These are phyloP conservation scores for Agrochola lota DNA, from an alignment of 2,888 invertebrate species.

Conservation along the genomic window DNA sequence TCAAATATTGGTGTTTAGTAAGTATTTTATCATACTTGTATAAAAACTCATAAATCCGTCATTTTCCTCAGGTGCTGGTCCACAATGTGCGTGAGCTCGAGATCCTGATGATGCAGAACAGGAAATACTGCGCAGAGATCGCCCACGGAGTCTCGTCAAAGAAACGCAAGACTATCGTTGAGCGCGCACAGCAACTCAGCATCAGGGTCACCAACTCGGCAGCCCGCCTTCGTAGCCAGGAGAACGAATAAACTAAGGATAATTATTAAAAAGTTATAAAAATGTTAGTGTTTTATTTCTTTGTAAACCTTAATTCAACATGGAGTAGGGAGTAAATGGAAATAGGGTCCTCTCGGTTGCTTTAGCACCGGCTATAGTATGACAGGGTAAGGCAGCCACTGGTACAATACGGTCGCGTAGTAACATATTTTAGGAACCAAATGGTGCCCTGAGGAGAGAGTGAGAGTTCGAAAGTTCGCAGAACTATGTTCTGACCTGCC, in stretches of 20 bases:
- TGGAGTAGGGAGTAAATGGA: not conserved
- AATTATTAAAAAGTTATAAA: conserved; percentile 62
- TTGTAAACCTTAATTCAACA: not conserved
- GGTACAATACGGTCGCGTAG: too few relatives aligned
- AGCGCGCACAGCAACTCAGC: conserved; percentile 98
- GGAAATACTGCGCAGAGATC: conserved; percentile 99
- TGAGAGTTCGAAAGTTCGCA: too few relatives aligned
- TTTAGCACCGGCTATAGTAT: too few relatives aligned
- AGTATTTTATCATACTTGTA: not conserved
- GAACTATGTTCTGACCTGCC: too few relatives aligned
- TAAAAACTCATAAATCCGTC: not conserved
- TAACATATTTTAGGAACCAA: too few relatives aligned
- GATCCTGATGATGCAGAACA: conserved; percentile 99
- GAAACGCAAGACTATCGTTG: conserved; percentile 98
- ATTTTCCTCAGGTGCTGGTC: conserved; percentile 82
- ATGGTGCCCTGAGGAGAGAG: too few relatives aligned
- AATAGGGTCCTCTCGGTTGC: not conserved
- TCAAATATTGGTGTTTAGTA: not conserved
- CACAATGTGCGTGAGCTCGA: conserved; percentile 96
- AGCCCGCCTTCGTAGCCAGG: conserved; percentile 99
- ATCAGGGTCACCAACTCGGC: conserved; percentile 99
- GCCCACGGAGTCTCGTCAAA: conserved; percentile 99
- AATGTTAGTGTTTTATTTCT: not conserved
- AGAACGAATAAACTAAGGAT: conserved; percentile 96
- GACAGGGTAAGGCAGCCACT: too few relatives aligned